phyloP scores from a whole-genome alignment of 2,888 invertebrate genomes.

The Ophion slaviceki region DNA sequence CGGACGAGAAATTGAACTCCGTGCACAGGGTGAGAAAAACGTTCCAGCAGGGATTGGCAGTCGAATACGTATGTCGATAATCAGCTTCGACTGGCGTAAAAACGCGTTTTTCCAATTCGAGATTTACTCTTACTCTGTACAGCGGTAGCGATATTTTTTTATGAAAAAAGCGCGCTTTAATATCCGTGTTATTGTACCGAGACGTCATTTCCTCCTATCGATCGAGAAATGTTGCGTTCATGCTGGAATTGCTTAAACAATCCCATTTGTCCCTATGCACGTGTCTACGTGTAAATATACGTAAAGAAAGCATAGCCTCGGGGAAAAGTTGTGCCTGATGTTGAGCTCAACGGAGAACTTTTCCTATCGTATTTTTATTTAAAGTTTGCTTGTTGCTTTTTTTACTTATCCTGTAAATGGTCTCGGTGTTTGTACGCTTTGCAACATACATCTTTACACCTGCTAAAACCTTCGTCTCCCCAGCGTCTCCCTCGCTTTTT shows the following conservation, averaged over 20 bases:
- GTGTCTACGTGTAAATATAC: not conserved
- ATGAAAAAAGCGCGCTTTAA: not conserved
- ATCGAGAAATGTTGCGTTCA: not conserved
- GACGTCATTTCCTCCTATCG: slow-evolving; percentile 1
- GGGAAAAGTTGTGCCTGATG: slow-evolving; percentile 7
- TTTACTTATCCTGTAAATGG: slow-evolving; percentile 21
- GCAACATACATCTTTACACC: slow-evolving; percentile 37
- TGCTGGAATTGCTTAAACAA: not conserved
- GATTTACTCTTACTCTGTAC: too few species aligned
- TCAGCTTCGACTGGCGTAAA: not conserved
- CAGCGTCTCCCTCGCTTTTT: slow-evolving; percentile 10
- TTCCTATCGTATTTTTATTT: slow-evolving; percentile 20
- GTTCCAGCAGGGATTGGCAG: not conserved
- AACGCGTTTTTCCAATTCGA: not conserved
- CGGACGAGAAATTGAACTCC: slow-evolving; percentile 11
- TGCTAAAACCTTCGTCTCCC: slow-evolving; percentile 34
- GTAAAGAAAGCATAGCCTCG: not conserved
- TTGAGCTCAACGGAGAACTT: slow-evolving; percentile 32
- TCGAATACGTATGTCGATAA: not conserved
- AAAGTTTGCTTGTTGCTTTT: slow-evolving; percentile 6
- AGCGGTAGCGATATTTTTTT: not conserved
- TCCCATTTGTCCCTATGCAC: not conserved
- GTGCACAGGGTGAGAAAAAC: slow-evolving; percentile 1
- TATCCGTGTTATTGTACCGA: not conserved
- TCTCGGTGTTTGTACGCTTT: slow-evolving; percentile 13